Percentiles rank a stretch among this genome's conserved stretches.
phyloP scores from a whole-genome alignment of 2,888 invertebrate genomes.

The Heteromyza rotundicornis region DNA sequence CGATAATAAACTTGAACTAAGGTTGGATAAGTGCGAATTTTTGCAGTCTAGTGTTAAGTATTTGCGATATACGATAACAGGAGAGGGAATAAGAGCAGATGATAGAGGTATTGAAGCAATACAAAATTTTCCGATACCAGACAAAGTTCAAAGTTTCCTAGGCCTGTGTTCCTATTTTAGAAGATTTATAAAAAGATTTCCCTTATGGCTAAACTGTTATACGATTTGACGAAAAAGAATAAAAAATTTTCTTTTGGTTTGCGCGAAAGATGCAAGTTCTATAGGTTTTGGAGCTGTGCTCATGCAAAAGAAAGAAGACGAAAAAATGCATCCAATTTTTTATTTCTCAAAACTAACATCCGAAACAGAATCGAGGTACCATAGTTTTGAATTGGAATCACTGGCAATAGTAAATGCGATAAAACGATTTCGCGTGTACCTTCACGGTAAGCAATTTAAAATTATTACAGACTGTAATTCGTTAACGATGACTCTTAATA shows the following conservation, averaged over 20 bases:
- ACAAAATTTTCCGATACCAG: neutral
- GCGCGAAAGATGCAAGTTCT: neutral
- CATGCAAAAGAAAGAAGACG: slow-evolving; percentile 7
- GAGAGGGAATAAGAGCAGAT: neutral
- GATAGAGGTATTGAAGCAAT: neutral
- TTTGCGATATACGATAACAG: neutral
- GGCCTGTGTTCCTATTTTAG: too few relatives aligned
- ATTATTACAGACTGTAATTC: too few relatives aligned
- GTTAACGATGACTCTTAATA: neutral
- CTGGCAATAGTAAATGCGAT: neutral
- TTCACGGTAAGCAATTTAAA: neutral
- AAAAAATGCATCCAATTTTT: slow-evolving; percentile 15
- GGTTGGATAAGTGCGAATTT: too few relatives aligned
- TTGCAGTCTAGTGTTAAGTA: too few relatives aligned
- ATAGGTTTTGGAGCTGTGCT: neutral
- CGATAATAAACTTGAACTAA: too few relatives aligned
- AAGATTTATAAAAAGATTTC: too few relatives aligned
- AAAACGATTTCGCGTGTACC: neutral
- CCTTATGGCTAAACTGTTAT: neutral
- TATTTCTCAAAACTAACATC: slow-evolving; percentile 14
- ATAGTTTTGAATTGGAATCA: neutral
- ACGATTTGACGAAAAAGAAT: neutral
- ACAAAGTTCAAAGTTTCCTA: neutral
- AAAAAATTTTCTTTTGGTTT: neutral
- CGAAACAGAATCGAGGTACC: neutral